Evolutionary conservation across 2,113 vertebrate species (phyloP), one percentile per base, ranked within the genome.

Genomic region (Pseudorectes ferrugineus): DNA sequence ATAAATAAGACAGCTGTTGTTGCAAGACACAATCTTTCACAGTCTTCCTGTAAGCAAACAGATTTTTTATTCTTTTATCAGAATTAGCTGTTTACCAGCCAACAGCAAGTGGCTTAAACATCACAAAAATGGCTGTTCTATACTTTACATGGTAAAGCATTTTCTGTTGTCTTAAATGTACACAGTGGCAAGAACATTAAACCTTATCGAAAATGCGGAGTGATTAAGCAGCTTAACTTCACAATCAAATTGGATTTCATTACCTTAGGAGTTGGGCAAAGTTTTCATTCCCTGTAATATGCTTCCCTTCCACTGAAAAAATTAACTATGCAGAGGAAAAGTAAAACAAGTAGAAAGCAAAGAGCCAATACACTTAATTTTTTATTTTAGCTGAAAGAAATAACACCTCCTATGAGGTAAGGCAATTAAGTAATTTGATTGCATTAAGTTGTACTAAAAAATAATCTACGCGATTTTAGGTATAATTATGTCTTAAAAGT

Each of bases 61-160:
- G 94, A 93, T 91, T 68, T 94, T 92, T 96, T 89, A 93, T 91
- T 96, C 89, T 68, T 97, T 76, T 91, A 97, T 94, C 94, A 97
- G 96, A 97, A 96, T 97, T 96, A 95, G 94, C 95, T 96, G 96
- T 95, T 98, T 96, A 95, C 70, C 74, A 97, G 97, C 83, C 97
- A 98, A 97, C 93, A 88, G 76, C 88, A 96, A 36, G 92, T 97
- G 97, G 97, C 54, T 97, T 96, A 96, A 97, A 93, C 79, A 98
- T 97, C 96, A 95, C 87, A 97, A 97, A 97, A 98, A 97, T 95
- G 95, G 96, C 94, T 95, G 93, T 93, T 93, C 93, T 96, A 97
- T 97, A 98, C 97, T 98, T 98, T 98, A 98, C 98, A 98, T 95
- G 96, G 98, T 98, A 98, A 98, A 98, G 98, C 96, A 98, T 96